Base-by-base conservation (phyloP, 2,797 vertebrate species). In the Capromys pilorides region DNA sequence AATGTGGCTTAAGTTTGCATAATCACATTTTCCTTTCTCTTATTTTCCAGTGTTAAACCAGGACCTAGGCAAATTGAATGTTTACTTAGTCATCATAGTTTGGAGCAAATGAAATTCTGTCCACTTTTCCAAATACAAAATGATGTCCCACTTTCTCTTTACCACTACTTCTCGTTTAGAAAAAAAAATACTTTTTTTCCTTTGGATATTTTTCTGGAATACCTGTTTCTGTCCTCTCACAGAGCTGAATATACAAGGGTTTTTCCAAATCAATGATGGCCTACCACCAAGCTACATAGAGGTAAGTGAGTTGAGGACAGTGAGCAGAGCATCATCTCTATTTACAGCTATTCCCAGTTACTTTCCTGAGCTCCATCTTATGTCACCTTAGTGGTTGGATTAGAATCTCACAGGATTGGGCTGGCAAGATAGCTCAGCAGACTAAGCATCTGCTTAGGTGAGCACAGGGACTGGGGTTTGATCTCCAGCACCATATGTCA, bases 161-260 rank as follows among this genome's bases (percentile, higher is more conserved):
- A 36, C 54, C 54, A 19, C 54, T 54, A 71, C 86, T 81, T 89
- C 31, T 80, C 59, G 77, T 89, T 86, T 49, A 80, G 6, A 49
- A 82, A 49, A 49, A 90, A 49, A 90, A 67, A 28, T 77, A 71
- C 24, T 36, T 78, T 51, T 64, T 84, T 85, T 79, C 82, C 16
- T 88, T n/a, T 45, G 61, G 75, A 49, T n/a, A 16, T 78, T 89
- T 66, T 71, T 93, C 13, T 61, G 28, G 24, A 92, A 62, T 62
- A 84, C 36, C 75, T 39, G 90, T 79, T 88, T 91, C 62, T 71
- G 49, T 3, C 49, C 39, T 41, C 12, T 41, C 45, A 28, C 64
- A 45, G 90, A 82, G 36, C 62, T 90, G 31, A 91, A 85, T 39
- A 71, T 10, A 64, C 4, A 67, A 91, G 28, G 0, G 31, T 13